These are phyloP conservation scores for Melanaphis sacchari DNA, from an alignment of 1,140 invertebrate genomes.

Conservation along the genomic window DNA sequence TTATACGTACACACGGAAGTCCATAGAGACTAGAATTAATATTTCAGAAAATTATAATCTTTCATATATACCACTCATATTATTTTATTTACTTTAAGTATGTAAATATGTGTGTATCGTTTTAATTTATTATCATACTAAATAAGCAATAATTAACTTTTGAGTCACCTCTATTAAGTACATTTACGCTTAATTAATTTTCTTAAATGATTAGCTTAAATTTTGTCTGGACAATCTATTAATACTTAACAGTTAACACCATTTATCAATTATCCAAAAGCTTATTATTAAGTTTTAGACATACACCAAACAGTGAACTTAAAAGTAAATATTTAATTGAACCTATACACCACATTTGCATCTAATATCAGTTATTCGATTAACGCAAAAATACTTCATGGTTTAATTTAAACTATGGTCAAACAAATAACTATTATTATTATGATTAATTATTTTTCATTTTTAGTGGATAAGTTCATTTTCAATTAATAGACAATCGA, in stretches of 20 bases:
- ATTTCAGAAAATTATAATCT: background rate
- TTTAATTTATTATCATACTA: slow-evolving; percentile 22
- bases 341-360: background rate
- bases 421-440: background rate
- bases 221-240: background rate
- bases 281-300: background rate
- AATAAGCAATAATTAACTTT: background rate
- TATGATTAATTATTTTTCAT: background rate
- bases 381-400: background rate
- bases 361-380: background rate
- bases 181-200: background rate
- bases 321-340: background rate
- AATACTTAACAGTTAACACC: background rate
- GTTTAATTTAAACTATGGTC: background rate
- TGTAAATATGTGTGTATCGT: background rate
- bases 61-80: background rate
- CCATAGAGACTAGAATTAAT: background rate
- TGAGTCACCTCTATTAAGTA: background rate
- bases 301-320: background rate
- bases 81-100: background rate
- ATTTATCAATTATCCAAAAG: background rate
- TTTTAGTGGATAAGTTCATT: background rate
- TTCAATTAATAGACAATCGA: background rate
- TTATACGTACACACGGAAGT: background rate
- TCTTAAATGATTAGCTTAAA: background rate